Conservation (phyloP, 2,113 vertebrate genomes). For the Atractosteus spatula region DNA sequence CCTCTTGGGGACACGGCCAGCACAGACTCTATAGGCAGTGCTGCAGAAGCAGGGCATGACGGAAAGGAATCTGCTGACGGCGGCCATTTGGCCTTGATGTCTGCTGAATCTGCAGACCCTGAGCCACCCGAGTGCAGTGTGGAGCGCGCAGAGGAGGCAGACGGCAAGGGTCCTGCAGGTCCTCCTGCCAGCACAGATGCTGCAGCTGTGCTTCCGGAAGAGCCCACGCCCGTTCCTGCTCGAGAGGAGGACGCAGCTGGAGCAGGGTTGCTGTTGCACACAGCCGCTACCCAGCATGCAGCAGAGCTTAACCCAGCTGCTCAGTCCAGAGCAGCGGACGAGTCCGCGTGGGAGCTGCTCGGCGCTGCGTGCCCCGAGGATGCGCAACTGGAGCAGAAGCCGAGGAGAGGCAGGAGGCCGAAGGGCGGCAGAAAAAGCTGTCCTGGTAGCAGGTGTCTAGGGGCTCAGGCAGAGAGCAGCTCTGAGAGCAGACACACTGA, state of each 20-base stretch:
- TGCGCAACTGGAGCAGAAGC: slow-evolving; percentile 15
- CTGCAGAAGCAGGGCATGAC: slow-evolving; percentile 9
- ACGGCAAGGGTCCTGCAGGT: too few species aligned
- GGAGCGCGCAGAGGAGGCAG: too few species aligned
- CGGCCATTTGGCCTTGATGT: too few species aligned
- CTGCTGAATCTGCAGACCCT: too few species aligned
- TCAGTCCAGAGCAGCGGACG: not conserved
- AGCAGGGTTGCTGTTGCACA: too few species aligned
- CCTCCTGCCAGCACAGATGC: not conserved
- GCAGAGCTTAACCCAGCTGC: not conserved
- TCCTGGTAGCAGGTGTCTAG: too few species aligned
- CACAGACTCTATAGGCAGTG: not conserved
- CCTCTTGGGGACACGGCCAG: not conserved
- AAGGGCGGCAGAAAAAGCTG: not conserved
- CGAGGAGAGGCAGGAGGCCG: not conserved
- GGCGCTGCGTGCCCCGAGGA: not conserved
- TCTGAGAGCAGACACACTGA: too few species aligned
- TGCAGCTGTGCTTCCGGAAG: slow-evolving; percentile 5
- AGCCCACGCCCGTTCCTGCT: not conserved
- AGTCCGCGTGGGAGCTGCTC: not conserved
- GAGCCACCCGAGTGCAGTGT: too few species aligned
- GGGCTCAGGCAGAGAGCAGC: too few species aligned
- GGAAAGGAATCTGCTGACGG: too few species aligned
- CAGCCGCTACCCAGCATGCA: not conserved
- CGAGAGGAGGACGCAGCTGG: not conserved